A percentile compares a stretch with the other conserved stretches of the same genome.
phyloP scores from a whole-genome alignment of 2,888 invertebrate species.

The Carcina quercana region DNA sequence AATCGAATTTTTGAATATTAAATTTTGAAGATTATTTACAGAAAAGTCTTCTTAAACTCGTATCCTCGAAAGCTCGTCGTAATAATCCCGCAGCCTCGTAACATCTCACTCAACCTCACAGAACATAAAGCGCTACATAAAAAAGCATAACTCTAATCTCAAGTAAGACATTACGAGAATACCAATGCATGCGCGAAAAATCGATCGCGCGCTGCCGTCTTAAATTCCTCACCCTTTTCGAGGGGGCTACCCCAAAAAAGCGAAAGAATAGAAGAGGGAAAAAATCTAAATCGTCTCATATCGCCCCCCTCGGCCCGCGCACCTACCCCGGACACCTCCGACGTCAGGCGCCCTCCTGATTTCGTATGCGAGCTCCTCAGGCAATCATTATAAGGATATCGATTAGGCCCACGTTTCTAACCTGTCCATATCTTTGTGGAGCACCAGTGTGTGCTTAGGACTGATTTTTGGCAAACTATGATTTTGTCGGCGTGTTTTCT shows the following conservation, averaged over 20 bases:
- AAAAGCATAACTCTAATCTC: conserved; percentile 69
- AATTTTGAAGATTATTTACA: too few relatives aligned
- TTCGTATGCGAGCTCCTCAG: conserved; percentile 75
- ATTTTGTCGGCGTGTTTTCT: conserved; percentile 12
- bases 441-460: conserved; percentile 58
- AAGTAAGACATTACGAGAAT: conserved; percentile 73
- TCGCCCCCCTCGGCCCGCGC: conserved; percentile 46
- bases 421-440: conserved; percentile 67
- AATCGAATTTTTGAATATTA: too few relatives aligned
- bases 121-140: conserved; percentile 4
- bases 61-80: too few relatives aligned
- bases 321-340: conserved; percentile 61
- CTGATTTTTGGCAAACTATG: conserved; percentile 29
- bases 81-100: too few relatives aligned
- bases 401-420: conserved; percentile 70
- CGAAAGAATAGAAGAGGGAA: conserved; percentile 74
- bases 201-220: conserved; percentile 69
- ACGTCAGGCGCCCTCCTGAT: conserved; percentile 71
- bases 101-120: conserved; percentile 5
- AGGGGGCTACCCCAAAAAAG: conserved; percentile 74
- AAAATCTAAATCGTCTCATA: conserved; percentile 76
- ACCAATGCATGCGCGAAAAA: conserved; percentile 74
- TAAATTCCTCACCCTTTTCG: conserved; percentile 74
- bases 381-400: conserved; percentile 76
- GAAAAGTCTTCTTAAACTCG: too few relatives aligned